Base-by-base conservation (phyloP, 1,140 invertebrate species). In the Arion vulgaris region DNA sequence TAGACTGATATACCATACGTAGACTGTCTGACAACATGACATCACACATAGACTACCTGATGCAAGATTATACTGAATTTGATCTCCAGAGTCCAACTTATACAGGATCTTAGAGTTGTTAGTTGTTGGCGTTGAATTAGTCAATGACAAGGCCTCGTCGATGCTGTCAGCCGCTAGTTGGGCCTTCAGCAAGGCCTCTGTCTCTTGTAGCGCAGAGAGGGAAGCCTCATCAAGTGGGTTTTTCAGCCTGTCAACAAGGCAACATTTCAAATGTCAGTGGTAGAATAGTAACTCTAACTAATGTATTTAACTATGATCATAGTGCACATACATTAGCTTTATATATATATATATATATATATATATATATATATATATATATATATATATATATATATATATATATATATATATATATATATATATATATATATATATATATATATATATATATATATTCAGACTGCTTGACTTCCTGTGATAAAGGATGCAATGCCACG, bases 31-130 rank as follows among this genome's bases (percentile, higher is more conserved):
- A 45, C 41, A 45, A 45, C 41, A 45, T n/a, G n/a, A 45, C 15
- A 15, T 45, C 15, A 7, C 15, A 45, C 5, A 5, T 45, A 45
- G 41, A 45, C 41, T 45, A 81, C 80, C 71, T 38, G 71, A 49
- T 28, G 71, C 62, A 13, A 81, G 49, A 41, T 51, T 81, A 49
- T 81, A 81, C 71, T 81, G 80, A n/a, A 81, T 81, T 23, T 72
- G 71, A 9, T 80, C 78, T 32, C 51, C 51, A 1, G 57, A 36
- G 62, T 81, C 71, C 49, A 81, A 49, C 32, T 81, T 81, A n/a
- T 73, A 81, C 26, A 53, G 45, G 11, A 81, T 81, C 45, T 74
- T 72, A 19, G 80, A 69, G 26, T 39, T 51, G 28, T 1, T 38
- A 49, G 71, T 17, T n/a, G 45, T n/a, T 13, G 80, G 41, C n/a